Evolutionary conservation across 2,888 invertebrate species (phyloP), one percentile per base, ranked within the genome.

Genomic region (Melitaea athalia): DNA sequence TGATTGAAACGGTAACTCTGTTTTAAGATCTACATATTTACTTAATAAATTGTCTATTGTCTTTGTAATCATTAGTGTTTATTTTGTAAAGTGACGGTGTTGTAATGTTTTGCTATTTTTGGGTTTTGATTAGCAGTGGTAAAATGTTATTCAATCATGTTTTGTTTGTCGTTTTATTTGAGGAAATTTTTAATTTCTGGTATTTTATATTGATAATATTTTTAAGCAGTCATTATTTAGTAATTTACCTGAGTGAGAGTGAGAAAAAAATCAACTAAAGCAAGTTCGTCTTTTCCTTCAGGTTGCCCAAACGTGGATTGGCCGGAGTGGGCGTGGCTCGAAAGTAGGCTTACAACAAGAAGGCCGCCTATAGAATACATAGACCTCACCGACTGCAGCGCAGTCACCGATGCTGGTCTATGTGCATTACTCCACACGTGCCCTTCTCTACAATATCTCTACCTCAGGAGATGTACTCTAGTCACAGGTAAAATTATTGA

Each of bases 361-460:
- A 91, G 95, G 63, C 94, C 98, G 14, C 95, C 96, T 57, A 93
- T 98, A 57, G 97, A 98, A 84, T 97, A 97, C 86, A 93, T 98
- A 75, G 98, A 98, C 90, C 94, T 98, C 78, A 98, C 98, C 6
- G 98, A 98, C 87, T 98, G 98, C 82, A 94, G 95, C 68, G 94
- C 95, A 17, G 94, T 98, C 53, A 96, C 97, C 72, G 98, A 98
- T 85, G 94, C 95, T 38, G 97, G 98, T 0, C 94, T 98, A 14
- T 95, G 96, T 77, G 94, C 96, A 57, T 95, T 98, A 63, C 96
- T 98, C 11, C 95, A 96, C 74, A 97, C 97, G 78, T 98, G 98
- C 86, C 97, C 98, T 0, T 96, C 97, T 77, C 93, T 98, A 72
- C 95, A 96, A 76, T 97, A 97, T 88, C 93, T 98, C 61, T 98